Base-by-base conservation (phyloP, 2,113 vertebrate genomes). In the Rousettus leschenaultii region DNA sequence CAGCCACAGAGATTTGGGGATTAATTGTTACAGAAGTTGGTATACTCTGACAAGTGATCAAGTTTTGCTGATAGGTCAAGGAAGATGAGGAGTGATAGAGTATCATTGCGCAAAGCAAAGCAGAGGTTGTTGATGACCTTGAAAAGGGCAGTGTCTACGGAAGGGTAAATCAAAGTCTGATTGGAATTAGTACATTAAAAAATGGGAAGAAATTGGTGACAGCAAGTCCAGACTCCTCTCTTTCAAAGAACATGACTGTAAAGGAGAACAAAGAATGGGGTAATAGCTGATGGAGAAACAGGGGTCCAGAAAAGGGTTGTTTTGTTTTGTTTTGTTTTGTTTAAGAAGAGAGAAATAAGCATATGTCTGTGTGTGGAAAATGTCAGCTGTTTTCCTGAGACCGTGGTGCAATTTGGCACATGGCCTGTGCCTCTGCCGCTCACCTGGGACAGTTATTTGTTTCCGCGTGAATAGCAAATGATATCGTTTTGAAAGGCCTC, bases 391-490 rank as follows among this genome's bases (percentile, higher is more conserved):
- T 78, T 96, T 78, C 80, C 61, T 35, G 91, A 86, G 89, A 91
- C 79, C 14, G 5, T 3, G 5, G 55, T 33, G 45, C 57, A 61
- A 0, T 94, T 95, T 95, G 94, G 94, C 91, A n/a, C 57, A 0
- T 53, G 80, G 95, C 91, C 96, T 4, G 0, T 8, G 53, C 89
- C 75, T 77, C 53, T 73, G 45, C 71, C 0, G 33, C 91, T 96
- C 96, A 95, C 96, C 96, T 96, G 84, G 61, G 92, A 86, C 33
- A 9, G 33, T 9, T 84, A 66, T 97, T 96, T 98, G 95, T 96
- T 98, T 96, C 93, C 14, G 84, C 95, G 80, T 83, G 97, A 94
- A 84, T 94, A 95, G 95, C 97, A 96, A 95, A 97, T 95, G 97
- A 97, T 57, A 87, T 75, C 35, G 1, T 97, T 97, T 90, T 96